A percentile compares a stretch with the other conserved stretches of the same genome.
phyloP scores from a whole-genome alignment of 2,797 vertebrate species.

The Coccyzus lansbergi region DNA sequence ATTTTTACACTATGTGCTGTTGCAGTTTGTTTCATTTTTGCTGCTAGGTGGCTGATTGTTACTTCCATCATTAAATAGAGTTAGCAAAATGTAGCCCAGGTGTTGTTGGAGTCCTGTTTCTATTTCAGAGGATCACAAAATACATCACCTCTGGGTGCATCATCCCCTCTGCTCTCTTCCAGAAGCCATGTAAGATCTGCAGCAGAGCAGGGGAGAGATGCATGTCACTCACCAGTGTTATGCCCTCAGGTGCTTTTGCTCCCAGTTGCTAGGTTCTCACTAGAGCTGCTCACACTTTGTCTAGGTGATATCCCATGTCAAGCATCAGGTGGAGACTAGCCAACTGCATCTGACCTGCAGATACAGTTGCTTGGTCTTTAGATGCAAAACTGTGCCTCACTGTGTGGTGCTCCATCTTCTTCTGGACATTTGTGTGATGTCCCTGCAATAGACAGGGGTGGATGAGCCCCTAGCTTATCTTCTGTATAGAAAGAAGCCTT shows the following conservation, averaged over 20 bases:
- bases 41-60: background rate
- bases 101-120: background rate
- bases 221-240: background rate
- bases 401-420: background rate
- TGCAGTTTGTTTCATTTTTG: background rate
- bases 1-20: background rate
- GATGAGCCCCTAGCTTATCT: no score
- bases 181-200: rapidly evolving
- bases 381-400: background rate
- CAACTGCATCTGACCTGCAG: background rate
- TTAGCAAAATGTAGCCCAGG: background rate
- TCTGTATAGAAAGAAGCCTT: background rate
- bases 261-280: background rate
- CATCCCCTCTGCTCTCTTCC: background rate
- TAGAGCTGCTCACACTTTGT: background rate
- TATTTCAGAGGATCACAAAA: background rate
- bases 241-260: background rate
- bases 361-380: background rate
- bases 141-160: rapidly evolving
- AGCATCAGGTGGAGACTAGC: background rate
- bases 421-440: background rate
- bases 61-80: background rate
- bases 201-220: rapidly evolving
- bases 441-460: background rate
- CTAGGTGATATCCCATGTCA: background rate